Conservation (phyloP, 1,140 invertebrate species). For the Drosophila takahashii region DNA sequence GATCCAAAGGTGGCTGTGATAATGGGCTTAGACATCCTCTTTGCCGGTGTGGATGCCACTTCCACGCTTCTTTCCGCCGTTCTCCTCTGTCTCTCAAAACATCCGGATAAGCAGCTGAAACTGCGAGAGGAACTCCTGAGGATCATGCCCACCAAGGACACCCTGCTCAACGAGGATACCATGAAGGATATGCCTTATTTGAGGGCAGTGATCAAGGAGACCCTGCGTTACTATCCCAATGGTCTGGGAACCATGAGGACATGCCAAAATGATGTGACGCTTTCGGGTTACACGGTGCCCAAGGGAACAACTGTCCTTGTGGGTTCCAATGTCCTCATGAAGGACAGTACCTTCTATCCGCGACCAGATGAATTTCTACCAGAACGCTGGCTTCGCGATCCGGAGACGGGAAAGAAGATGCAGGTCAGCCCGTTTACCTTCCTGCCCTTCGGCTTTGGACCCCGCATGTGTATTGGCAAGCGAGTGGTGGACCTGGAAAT, state of each 20-base stretch:
- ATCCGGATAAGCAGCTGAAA: slow-evolving; percentile 85
- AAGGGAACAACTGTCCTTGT: slow-evolving; percentile 86
- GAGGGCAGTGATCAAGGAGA: slow-evolving; percentile 86
- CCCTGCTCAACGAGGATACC: slow-evolving; percentile 77
- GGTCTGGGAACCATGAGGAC: slow-evolving; percentile 93
- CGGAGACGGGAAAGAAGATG: slow-evolving; percentile 46
- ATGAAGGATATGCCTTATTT: slow-evolving; percentile 85
- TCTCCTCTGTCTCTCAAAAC: slow-evolving; percentile 82
- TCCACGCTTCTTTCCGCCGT: slow-evolving; percentile 37
- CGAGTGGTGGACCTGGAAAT: slow-evolving; percentile 90
- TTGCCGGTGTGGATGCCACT: slow-evolving; percentile 90
- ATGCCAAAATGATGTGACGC: slow-evolving; percentile 89
- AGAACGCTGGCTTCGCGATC: slow-evolving; percentile 90
- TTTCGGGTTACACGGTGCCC: slow-evolving; percentile 92
- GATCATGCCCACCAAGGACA: slow-evolving; percentile 75
- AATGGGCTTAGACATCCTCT: slow-evolving; percentile 90
- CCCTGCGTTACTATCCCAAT: slow-evolving; percentile 92
- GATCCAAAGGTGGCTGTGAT: slow-evolving; percentile 87
- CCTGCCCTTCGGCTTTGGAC: slow-evolving; percentile 87
- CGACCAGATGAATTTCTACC: slow-evolving; percentile 89
- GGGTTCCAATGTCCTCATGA: slow-evolving; percentile 41
- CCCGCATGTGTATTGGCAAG: slow-evolving; percentile 86
- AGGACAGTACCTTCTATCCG: slow-evolving; percentile 86
- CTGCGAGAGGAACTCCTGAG: slow-evolving; percentile 86
- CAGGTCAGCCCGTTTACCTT: slow-evolving; percentile 59